These are phyloP conservation scores for Platyrinchus mystaceus DNA, from an alignment of 2,797 vertebrate genomes.

Conservation along the genomic window DNA sequence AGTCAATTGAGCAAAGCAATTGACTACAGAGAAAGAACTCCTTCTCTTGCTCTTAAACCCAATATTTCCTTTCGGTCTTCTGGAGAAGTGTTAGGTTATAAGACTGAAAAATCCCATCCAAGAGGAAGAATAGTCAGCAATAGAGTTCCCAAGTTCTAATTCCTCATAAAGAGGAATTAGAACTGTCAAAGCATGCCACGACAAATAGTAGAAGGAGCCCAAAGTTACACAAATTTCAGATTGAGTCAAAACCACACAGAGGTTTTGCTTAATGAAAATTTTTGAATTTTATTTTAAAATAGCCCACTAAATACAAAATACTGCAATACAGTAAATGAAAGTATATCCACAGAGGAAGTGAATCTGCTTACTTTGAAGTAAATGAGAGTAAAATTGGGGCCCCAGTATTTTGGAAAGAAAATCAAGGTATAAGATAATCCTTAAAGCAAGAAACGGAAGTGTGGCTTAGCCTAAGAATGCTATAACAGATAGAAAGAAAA, in stretches of 20 bases:
- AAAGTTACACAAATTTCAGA: background rate
- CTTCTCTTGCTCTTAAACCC: background rate
- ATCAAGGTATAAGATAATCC: background rate
- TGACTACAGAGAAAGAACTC: background rate
- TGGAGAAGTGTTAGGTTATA: background rate
- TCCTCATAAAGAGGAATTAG: background rate
- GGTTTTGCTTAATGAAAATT: background rate
- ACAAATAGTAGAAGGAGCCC: background rate
- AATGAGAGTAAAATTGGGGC: background rate
- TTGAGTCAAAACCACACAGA: background rate
- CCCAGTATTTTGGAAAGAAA: background rate
- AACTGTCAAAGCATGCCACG: background rate
- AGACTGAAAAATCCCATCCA: background rate
- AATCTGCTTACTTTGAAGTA: background rate
- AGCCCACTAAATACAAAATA: background rate
- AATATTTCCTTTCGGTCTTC: background rate
- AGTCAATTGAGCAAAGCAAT: background rate
- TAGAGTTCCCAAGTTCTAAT: background rate
- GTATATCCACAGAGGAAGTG: background rate
- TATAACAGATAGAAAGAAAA: background rate
- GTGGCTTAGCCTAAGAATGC: background rate
- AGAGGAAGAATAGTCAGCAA: background rate
- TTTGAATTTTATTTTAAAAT: background rate
- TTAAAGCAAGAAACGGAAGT: background rate
- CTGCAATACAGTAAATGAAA: background rate